phyloP scores from a whole-genome alignment of 2,113 vertebrate genomes.

The Dascyllus trimaculatus region DNA sequence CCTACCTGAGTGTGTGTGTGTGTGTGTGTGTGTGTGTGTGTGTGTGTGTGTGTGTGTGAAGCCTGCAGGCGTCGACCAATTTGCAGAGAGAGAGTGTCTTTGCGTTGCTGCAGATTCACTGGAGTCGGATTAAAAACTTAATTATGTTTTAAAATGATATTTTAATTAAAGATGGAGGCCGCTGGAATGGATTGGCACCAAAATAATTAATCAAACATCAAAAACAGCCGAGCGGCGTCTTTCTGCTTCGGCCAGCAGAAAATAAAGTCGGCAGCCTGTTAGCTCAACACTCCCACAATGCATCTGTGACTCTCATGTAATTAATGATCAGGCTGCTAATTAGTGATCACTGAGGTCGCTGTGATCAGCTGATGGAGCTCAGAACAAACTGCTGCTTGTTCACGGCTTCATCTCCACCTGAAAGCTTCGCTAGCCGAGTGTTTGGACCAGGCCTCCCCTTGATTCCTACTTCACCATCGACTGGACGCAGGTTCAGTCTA shows the following conservation, averaged over 20 bases:
- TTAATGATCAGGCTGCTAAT: constrained; percentile 36
- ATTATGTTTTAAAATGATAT: constrained; percentile 99
- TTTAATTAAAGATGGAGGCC: constrained; percentile 99
- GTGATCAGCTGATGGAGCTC: no score
- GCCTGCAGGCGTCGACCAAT: constrained; percentile 66
- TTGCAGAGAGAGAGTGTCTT: constrained; percentile 56
- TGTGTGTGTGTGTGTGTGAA: constrained; percentile 15
- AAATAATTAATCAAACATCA: constrained; percentile 99
- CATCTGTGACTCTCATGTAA: constrained; percentile 23
- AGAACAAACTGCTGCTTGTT: no score
- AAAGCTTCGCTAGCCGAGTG: neutral
- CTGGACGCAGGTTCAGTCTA: no score
- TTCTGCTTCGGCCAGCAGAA: constrained; percentile 94
- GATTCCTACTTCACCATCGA: no score
- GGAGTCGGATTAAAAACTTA: constrained; percentile 94
- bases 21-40: no score
- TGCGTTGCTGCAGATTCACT: constrained; percentile 81
- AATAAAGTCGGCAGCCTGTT: constrained; percentile 88
- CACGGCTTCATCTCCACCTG: no score
- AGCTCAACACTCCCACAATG: constrained; percentile 37
- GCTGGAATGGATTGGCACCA: constrained; percentile 97
- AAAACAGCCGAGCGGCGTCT: constrained; percentile 82
- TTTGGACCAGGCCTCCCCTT: no score
- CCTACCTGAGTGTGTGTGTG: neutral
- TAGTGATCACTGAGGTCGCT: neutral